Conservation (phyloP, 2,113 vertebrate species). For the Chinchilla lanigera region DNA sequence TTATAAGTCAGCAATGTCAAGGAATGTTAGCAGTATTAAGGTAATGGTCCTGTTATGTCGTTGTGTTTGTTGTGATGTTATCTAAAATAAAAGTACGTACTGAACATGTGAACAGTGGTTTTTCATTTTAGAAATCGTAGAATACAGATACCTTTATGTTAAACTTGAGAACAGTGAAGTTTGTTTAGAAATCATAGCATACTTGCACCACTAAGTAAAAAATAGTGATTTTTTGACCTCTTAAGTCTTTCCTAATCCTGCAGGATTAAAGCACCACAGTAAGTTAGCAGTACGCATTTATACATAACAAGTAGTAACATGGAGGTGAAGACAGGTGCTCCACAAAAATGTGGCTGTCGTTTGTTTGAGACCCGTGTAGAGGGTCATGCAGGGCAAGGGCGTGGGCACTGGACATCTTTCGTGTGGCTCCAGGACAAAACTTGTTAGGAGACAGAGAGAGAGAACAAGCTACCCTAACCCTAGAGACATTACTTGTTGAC, state of each 20-base stretch:
- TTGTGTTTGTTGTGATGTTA: constrained; percentile 85
- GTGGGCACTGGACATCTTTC: background rate
- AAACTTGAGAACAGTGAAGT: background rate
- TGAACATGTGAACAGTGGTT: constrained; percentile 79
- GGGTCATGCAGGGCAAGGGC: background rate
- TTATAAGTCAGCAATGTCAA: constrained; percentile 79
- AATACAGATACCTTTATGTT: background rate
- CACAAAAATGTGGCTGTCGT: background rate
- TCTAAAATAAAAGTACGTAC: constrained; percentile 88
- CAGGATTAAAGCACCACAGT: constrained; percentile 29
- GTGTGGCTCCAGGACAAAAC: background rate
- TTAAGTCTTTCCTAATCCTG: background rate
- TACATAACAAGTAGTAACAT: background rate
- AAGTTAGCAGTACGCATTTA: background rate
- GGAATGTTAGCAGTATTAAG: constrained; percentile 86
- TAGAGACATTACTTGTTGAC: background rate
- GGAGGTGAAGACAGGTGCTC: background rate
- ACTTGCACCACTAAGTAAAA: background rate
- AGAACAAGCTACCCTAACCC: background rate
- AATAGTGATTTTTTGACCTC: background rate
- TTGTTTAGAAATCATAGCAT: background rate
- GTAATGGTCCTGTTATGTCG: constrained; percentile 80
- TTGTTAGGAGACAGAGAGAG: background rate
- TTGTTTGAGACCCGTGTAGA: background rate
- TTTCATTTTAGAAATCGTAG: constrained; percentile 74